Evolutionary conservation across 2,888 invertebrate species (phyloP), one percentile per base, ranked within the genome.

Genomic region (Caenorhabditis doughertyi): DNA sequence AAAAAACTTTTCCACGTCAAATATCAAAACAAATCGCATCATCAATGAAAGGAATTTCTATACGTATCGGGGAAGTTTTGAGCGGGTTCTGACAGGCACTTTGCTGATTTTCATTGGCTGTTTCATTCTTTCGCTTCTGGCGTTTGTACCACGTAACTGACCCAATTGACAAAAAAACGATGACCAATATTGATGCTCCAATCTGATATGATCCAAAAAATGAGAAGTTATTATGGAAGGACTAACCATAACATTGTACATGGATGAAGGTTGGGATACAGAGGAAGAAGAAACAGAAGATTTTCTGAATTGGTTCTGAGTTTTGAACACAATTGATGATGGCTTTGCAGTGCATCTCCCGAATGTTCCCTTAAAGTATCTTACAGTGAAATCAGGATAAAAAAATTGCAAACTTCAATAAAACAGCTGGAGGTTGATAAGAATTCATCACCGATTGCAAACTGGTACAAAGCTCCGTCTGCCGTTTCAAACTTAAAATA

Each of bases 21-120:
- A 71, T 71, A 23, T 71, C 71, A 25, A 71, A 71, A 23, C 35
- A 18, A 32, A 71, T 25, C 0, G 58, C 18, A 35, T 65, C 35
- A 51, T 65, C 65, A 23, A 65, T 65, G 39, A 51, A 65, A 21
- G 51, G 51, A 4, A 65, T 35, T 18, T 51, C 21, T 32, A 5
- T 3, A 21, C 49, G 44, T 3, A 18, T 32, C 8, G 29, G 49
- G 18, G 13, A 47, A 11, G 1, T 64, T n/a, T n/a, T n/a, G n/a
- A n/a, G n/a, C n/a, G n/a, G n/a, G n/a, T n/a, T n/a, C n/a, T n/a
- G n/a, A n/a, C n/a, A n/a, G n/a, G 21, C 21, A 35, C 18, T 58
- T 4, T 11, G 2, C 18, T 47, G 18, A 21, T 8, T 13, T 4
- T 13, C 55, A 27, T 55, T 32, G 9, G 0, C 21, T 5, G 3